Conservation (phyloP, 2,113 vertebrate species). For the Origma solitaria region DNA sequence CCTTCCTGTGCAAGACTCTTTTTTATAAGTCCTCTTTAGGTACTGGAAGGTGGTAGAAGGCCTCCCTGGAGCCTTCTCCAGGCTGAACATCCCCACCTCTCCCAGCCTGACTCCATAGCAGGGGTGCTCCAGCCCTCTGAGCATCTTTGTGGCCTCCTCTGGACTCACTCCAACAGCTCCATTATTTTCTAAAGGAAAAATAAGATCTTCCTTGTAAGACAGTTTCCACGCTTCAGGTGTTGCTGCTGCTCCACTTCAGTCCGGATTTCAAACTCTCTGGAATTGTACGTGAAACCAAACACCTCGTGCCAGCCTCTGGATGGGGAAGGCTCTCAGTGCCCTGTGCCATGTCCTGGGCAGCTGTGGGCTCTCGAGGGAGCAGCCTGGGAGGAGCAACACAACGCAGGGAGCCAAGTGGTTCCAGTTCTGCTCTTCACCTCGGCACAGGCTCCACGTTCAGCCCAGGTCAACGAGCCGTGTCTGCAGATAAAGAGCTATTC, state of each 20-base stretch:
- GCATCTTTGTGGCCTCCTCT: neutral
- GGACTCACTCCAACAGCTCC: neutral
- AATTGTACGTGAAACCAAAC: accelerated
- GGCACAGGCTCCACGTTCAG: neutral
- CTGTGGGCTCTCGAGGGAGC: neutral
- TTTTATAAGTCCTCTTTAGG: neutral
- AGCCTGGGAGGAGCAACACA: neutral
- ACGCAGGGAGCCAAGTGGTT: neutral
- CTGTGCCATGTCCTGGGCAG: neutral
- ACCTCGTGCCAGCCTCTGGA: neutral
- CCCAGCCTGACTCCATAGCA: neutral
- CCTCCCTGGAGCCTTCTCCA: neutral
- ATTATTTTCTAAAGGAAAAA: neutral
- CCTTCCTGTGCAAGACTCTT: neutral
- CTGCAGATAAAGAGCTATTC: conserved; percentile 52
- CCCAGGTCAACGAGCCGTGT: accelerated
- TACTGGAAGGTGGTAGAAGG: neutral
- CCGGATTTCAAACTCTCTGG: neutral
- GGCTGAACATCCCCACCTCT: neutral
- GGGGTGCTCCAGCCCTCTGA: neutral
- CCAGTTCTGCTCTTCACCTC: neutral
- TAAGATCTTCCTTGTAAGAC: neutral
- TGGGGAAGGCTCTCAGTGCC: neutral
- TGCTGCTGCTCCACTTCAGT: neutral
- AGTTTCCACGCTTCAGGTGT: neutral